Evolutionary conservation across 2,113 vertebrate species (phyloP).

Genomic region (Synodontis membranacea): DNA sequence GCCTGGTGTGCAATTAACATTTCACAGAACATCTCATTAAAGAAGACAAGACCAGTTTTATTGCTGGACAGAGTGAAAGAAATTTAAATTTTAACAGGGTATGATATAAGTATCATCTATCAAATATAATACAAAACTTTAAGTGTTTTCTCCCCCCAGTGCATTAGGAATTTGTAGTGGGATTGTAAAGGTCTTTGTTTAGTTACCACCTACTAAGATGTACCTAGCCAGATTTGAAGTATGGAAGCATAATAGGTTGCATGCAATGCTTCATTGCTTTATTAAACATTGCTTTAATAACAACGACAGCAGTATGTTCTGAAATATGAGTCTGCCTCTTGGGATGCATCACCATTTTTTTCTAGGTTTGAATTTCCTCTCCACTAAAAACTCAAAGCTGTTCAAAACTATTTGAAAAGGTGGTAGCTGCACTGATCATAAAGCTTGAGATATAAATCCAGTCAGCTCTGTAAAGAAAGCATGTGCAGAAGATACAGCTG

Average conservation of each 20-base stretch:
- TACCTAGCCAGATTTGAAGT: constrained; percentile 29
- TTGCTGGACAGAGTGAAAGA: constrained; percentile 34
- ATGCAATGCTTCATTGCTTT: constrained; percentile 8
- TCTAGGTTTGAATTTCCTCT: background rate
- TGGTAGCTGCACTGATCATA: background rate
- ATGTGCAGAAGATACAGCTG: background rate
- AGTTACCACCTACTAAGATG: background rate
- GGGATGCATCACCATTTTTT: background rate
- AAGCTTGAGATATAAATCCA: background rate
- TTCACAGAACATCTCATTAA: constrained; percentile 70
- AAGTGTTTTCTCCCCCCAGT: constrained; percentile 27
- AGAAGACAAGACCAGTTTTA: constrained; percentile 58
- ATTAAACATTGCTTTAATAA: constrained; percentile 12
- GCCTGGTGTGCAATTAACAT: constrained; percentile 69
- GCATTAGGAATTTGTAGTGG: constrained; percentile 29
- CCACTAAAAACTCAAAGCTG: background rate
- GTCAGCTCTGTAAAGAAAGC: background rate
- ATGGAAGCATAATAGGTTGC: background rate
- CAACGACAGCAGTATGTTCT: constrained; percentile 26
- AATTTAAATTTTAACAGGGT: constrained; percentile 52
- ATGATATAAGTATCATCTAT: constrained; percentile 43
- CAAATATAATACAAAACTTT: constrained; percentile 40
- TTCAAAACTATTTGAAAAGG: background rate
- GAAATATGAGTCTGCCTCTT: background rate
- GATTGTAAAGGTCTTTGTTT: background rate